Evolutionary conservation across 2,113 vertebrate species (phyloP).

Genomic region (Mastomys natalensis): DNA sequence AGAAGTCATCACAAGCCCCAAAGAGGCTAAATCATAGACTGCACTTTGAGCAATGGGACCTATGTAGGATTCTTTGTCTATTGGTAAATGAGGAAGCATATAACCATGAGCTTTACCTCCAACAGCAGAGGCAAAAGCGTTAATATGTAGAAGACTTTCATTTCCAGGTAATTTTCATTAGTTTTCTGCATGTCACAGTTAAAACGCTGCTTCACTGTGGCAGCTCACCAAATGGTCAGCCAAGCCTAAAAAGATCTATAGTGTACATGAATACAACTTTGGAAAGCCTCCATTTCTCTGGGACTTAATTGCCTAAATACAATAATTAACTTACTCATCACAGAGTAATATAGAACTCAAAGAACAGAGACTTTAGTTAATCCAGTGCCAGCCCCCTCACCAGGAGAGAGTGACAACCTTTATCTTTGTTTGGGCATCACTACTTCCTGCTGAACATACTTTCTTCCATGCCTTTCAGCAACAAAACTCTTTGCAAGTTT

Average conservation of each 20-base stretch:
- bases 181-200: neutral
- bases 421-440: conserved; percentile 67
- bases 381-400: neutral
- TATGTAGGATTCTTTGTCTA: neutral
- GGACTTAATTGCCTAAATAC: conserved; percentile 59
- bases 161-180: conserved; percentile 22
- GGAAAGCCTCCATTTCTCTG: conserved; percentile 66
- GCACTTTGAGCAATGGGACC: neutral
- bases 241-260: conserved; percentile 48
- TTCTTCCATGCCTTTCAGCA: neutral
- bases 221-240: conserved; percentile 46
- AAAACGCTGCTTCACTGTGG: neutral
- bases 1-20: no score
- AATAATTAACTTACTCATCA: conserved; percentile 64
- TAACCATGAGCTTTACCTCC: neutral
- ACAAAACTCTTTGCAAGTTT: conserved; percentile 36
- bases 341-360: conserved; percentile 69
- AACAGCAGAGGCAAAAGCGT: neutral
- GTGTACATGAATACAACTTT: conserved; percentile 65
- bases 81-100: neutral
- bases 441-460: conserved; percentile 56
- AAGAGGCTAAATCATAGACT: neutral
- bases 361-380: conserved; percentile 27
- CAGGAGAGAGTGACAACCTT: neutral
- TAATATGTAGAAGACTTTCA: neutral